A percentile compares a stretch with the other conserved stretches of the same genome.
phyloP scores from a whole-genome alignment of 2,797 vertebrate species.

The Pseudopleuronectes americanus region DNA sequence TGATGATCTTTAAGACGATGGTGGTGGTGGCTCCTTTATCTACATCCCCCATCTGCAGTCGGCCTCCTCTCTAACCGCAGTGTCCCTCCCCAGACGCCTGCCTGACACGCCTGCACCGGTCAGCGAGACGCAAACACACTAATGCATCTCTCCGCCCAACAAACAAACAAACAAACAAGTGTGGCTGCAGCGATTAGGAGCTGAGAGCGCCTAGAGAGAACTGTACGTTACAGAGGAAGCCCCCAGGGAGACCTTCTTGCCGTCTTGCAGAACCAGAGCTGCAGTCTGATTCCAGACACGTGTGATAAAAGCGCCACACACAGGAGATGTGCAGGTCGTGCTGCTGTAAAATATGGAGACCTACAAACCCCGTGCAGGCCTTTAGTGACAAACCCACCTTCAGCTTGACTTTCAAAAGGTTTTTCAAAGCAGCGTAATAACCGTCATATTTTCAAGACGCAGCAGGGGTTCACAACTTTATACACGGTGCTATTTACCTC shows the following conservation, averaged over 20 bases:
- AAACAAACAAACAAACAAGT: conserved; percentile 77
- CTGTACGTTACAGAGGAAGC: conserved; percentile 46
- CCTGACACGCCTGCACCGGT: conserved; percentile 66
- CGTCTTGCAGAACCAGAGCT: conserved; percentile 42
- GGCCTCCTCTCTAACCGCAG: conserved; percentile 59
- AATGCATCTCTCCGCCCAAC: conserved; percentile 73
- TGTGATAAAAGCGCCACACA: conserved; percentile 42
- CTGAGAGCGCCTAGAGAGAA: conserved; percentile 66
- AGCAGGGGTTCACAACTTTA: conserved; percentile 42
- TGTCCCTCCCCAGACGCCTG: conserved; percentile 59
- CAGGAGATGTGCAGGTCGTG: conserved; percentile 33
- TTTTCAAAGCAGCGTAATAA: conserved; percentile 29
- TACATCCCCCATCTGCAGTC: conserved; percentile 64
- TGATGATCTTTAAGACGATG: conserved; percentile 37
- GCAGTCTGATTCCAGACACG: conserved; percentile 54
- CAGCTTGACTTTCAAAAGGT: conserved; percentile 35
- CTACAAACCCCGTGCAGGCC: conserved; percentile 31
- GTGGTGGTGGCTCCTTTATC: conserved; percentile 27
- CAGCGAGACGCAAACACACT: conserved; percentile 74
- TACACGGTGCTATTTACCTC: conserved; percentile 15
- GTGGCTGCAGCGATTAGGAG: conserved; percentile 79
- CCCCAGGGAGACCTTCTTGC: conserved; percentile 69
- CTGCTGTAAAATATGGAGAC: conserved; percentile 32
- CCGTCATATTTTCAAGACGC: conserved; percentile 34
- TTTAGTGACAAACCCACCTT: conserved; percentile 30